Conservation (phyloP, 2,888 invertebrate species). For the Apamea anceps region DNA sequence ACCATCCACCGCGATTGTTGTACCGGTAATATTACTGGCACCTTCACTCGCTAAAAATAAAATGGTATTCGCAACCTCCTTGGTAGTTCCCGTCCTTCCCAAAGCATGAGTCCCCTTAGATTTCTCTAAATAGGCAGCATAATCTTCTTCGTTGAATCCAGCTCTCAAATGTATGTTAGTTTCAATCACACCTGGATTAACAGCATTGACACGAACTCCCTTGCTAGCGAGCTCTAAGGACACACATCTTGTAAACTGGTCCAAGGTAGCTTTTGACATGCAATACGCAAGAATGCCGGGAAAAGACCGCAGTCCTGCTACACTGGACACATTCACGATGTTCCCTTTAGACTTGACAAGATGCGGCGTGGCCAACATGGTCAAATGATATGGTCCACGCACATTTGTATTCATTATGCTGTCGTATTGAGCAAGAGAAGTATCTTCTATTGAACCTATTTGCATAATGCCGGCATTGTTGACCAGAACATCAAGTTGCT, state of each 20-base stretch:
- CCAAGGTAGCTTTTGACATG: slow-evolving; percentile 96
- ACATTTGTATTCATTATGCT: slow-evolving; percentile 95
- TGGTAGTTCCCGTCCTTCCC: slow-evolving; percentile 94
- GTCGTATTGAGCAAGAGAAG: slow-evolving; percentile 95
- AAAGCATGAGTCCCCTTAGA: slow-evolving; percentile 96
- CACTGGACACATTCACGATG: slow-evolving; percentile 97
- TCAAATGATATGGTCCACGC: slow-evolving; percentile 93
- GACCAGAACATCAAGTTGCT: slow-evolving; percentile 93
- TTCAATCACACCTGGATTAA: slow-evolving; percentile 96
- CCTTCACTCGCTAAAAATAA: slow-evolving; percentile 96
- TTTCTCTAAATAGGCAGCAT: slow-evolving; percentile 94
- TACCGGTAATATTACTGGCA: slow-evolving; percentile 96
- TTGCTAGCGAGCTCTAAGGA: slow-evolving; percentile 94
- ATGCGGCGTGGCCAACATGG: slow-evolving; percentile 95
- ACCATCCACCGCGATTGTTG: slow-evolving; percentile 95
- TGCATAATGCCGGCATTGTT: slow-evolving; percentile 96
- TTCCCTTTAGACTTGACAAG: slow-evolving; percentile 94
- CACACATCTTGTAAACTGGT: slow-evolving; percentile 96
- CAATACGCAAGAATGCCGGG: slow-evolving; percentile 95
- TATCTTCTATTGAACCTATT: slow-evolving; percentile 93
- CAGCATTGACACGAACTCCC: slow-evolving; percentile 95
- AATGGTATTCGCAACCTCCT: slow-evolving; percentile 96
- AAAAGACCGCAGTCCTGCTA: slow-evolving; percentile 95
- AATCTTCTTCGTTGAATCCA: slow-evolving; percentile 94
- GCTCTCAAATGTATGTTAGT: slow-evolving; percentile 91